Evolutionary conservation across 2,113 vertebrate genomes (phyloP).

Genomic region (Petrocephalus zakoni): DNA sequence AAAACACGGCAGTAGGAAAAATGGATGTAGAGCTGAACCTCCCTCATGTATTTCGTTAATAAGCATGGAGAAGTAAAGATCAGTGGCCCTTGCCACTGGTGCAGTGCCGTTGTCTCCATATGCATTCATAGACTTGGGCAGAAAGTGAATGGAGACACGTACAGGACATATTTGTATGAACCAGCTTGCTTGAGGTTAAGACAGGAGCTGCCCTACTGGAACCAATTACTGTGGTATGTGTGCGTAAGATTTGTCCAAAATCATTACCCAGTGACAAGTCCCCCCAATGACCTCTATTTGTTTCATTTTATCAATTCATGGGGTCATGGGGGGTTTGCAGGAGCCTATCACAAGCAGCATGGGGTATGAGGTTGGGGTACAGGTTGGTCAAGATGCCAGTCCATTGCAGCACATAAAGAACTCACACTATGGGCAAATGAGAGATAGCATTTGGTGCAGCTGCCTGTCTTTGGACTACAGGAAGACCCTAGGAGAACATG

Average conservation of each 20-base stretch:
- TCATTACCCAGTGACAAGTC: neutral
- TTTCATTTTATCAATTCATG: neutral
- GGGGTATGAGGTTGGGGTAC: neutral
- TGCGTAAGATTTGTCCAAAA: neutral
- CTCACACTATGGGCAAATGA: neutral
- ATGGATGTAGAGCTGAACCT: neutral
- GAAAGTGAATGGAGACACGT: neutral
- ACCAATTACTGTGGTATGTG: neutral
- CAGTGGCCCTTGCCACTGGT: neutral
- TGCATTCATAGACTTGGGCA: neutral
- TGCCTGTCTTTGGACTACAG: neutral
- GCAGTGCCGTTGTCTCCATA: neutral
- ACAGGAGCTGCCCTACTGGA: neutral
- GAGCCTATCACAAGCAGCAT: neutral
- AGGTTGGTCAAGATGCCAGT: neutral
- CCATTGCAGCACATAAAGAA: neutral
- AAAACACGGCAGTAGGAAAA: neutral
- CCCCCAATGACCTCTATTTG: neutral
- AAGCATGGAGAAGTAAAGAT: neutral
- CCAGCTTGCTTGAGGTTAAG: neutral
- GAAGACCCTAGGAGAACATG: neutral
- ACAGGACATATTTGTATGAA: neutral
- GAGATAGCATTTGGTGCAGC: neutral
- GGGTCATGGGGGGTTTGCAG: neutral
- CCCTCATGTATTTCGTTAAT: neutral